Conservation (phyloP, 2,888 invertebrate species). For the Latrodectus hesperus region DNA sequence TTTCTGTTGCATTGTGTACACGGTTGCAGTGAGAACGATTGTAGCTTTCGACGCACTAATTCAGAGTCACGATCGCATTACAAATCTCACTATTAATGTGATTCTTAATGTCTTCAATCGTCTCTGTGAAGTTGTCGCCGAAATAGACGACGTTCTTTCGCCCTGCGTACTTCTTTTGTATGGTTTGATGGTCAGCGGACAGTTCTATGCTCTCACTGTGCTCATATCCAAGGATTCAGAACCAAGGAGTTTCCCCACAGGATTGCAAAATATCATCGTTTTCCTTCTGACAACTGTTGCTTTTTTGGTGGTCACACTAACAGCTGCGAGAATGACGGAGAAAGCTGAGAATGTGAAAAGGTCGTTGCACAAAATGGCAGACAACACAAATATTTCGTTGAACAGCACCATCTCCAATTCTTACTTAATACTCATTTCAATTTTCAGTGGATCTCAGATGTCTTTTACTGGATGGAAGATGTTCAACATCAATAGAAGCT, state of each 20-base stretch:
- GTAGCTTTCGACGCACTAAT: constrained; percentile 28
- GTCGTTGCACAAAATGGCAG: constrained; percentile 53
- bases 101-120: constrained; percentile 52
- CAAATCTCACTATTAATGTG: neutral
- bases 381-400: neutral
- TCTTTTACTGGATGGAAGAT: constrained; percentile 63
- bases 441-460: constrained; percentile 55
- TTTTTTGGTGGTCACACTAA: constrained; percentile 48
- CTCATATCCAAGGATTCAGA: constrained; percentile 57
- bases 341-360: constrained; percentile 43
- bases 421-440: constrained; percentile 35
- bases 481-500: constrained; percentile 64
- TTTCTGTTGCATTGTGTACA: constrained; percentile 44
- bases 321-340: constrained; percentile 49
- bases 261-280: constrained; percentile 43
- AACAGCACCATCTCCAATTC: constrained; percentile 1
- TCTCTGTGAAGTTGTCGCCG: constrained; percentile 21
- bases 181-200: constrained; percentile 62
- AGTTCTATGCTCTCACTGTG: constrained; percentile 54
- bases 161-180: constrained; percentile 61
- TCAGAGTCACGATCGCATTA: neutral
- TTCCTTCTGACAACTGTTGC: constrained; percentile 54
- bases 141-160: constrained; percentile 58
- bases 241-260: constrained; percentile 33
- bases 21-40: constrained; percentile 25